Percentiles rank a stretch among this genome's conserved stretches.
phyloP scores from a whole-genome alignment of 2,888 invertebrate species.

The Phaedon cochleariae region DNA sequence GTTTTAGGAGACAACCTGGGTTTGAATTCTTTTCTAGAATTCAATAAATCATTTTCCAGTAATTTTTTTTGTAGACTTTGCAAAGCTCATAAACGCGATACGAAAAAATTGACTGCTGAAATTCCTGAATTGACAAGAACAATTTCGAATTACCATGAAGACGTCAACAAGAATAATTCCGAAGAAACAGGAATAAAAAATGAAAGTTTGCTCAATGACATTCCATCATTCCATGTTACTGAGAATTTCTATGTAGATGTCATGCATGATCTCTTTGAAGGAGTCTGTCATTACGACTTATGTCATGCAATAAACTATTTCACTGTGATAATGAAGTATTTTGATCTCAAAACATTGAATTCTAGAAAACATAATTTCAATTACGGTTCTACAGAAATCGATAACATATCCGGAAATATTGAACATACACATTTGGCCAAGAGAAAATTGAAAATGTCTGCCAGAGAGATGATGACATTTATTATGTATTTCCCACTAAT shows the following conservation, averaged over 20 bases:
- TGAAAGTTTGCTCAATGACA: slow-evolving; percentile 35
- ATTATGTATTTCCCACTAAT: slow-evolving; percentile 41
- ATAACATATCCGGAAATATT: slow-evolving; percentile 39
- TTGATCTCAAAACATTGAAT: slow-evolving; percentile 41
- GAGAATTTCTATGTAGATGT: slow-evolving; percentile 39
- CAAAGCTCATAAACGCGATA: slow-evolving; percentile 25
- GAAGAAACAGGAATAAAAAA: slow-evolving; percentile 30
- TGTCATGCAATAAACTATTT: slow-evolving; percentile 41
- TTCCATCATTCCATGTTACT: slow-evolving; percentile 43
- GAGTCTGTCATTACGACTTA: slow-evolving; percentile 37
- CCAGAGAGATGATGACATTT: slow-evolving; percentile 47
- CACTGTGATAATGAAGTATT: slow-evolving; percentile 33
- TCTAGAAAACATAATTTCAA: slow-evolving; percentile 42
- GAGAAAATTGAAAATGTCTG: slow-evolving; percentile 40
- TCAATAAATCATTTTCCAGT: slow-evolving; percentile 36
- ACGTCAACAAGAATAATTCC: slow-evolving; percentile 18
- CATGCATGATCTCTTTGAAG: slow-evolving; percentile 43
- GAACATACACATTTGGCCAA: slow-evolving; percentile 29
- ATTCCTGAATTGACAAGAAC: slow-evolving; percentile 31
- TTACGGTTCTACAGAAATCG: slow-evolving; percentile 41
- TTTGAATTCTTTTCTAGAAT: slow-evolving; percentile 37
- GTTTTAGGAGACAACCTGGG: slow-evolving; percentile 43
- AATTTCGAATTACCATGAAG: slow-evolving; percentile 35
- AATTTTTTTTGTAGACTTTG: slow-evolving; percentile 40
- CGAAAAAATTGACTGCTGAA: slow-evolving; percentile 25